Conservation (phyloP, 2,888 invertebrate species). For the Coelogynopora nodosa region DNA sequence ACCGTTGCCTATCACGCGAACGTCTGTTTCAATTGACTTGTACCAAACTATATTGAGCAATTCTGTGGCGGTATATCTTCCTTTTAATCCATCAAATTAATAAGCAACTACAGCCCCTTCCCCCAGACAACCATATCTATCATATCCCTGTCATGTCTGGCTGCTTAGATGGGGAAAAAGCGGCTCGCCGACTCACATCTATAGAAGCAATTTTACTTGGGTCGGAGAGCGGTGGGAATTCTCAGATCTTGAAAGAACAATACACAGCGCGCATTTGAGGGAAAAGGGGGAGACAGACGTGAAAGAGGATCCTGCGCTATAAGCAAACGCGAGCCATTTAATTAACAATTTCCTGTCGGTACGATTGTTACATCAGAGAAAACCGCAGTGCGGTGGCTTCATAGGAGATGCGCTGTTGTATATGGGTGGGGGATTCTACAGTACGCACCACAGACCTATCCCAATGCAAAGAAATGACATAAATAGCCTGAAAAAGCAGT, state of each 20-base stretch:
- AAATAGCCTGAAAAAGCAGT: not conserved
- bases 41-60: not conserved
- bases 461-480: not conserved
- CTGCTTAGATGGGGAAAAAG: not conserved
- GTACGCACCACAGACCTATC: not conserved
- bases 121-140: not conserved
- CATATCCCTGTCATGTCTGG: not conserved
- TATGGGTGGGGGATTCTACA: not conserved
- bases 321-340: not conserved
- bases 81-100: conserved; percentile 21
- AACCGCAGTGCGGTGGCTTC: not conserved
- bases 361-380: conserved; percentile 9
- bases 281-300: not conserved
- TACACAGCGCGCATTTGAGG: not conserved
- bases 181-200: too few relatives aligned
- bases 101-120: not conserved
- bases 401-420: not conserved
- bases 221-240: not conserved
- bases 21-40: not conserved
- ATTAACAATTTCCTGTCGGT: conserved; percentile 22
- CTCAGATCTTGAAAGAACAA: not conserved
- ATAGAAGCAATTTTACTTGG: not conserved
- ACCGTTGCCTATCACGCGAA: not conserved
- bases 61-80: not conserved
- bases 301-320: not conserved